phyloP scores from a whole-genome alignment of 2,113 vertebrate genomes.

The Pseudorhombus dupliciocellatus region DNA sequence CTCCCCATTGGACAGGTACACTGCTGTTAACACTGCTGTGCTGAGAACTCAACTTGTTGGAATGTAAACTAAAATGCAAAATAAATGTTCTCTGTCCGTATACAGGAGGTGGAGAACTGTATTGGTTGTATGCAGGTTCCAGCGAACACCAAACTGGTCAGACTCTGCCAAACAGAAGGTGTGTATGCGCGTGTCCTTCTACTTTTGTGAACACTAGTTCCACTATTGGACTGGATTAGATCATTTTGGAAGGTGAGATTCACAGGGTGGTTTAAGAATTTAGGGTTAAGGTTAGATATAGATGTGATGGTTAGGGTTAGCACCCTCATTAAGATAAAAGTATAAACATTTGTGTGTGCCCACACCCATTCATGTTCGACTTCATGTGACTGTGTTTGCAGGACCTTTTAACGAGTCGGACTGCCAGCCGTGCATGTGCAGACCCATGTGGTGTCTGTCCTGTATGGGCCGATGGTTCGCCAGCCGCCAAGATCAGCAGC shows the following conservation, averaged over 20 bases:
- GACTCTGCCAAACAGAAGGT: constrained; percentile 85
- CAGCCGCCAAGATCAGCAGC: constrained; percentile 93
- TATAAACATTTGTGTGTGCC: neutral
- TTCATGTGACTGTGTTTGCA: constrained; percentile 1
- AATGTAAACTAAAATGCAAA: neutral
- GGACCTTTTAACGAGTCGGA: constrained; percentile 71
- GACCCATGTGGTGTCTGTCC: constrained; percentile 96
- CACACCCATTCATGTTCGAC: too few species aligned
- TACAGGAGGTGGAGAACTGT: constrained; percentile 90
- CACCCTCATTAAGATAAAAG: too few species aligned
- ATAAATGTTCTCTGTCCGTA: neutral
- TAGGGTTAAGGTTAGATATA: too few species aligned
- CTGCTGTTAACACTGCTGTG: neutral
- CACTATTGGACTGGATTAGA: too few species aligned
- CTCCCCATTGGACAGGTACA: constrained; percentile 87
- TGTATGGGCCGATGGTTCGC: constrained; percentile 98
- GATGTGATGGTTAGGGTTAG: too few species aligned
- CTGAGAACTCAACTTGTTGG: neutral
- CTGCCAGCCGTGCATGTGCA: constrained; percentile 92
- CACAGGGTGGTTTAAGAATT: too few species aligned
- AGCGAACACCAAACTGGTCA: constrained; percentile 88
- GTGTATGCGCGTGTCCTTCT: neutral
- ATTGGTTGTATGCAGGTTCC: constrained; percentile 93
- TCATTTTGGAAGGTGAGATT: too few species aligned
- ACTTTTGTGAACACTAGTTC: too few species aligned